Conservation (phyloP, 2,113 vertebrate species). For the Nothoprocta perdicaria region DNA sequence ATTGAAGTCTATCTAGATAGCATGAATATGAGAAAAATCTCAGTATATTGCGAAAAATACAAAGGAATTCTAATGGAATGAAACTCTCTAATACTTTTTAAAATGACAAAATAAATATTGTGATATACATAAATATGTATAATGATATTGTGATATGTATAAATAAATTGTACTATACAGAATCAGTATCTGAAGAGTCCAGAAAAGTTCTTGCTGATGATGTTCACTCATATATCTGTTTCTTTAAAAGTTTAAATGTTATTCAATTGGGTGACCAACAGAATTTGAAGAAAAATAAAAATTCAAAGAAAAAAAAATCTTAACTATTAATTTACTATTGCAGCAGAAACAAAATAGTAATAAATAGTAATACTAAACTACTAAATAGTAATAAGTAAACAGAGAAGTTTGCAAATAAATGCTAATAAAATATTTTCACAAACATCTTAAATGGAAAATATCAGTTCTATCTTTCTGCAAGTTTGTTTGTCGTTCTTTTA, state of each 20-base stretch:
- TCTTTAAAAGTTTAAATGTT: neutral
- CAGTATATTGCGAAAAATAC: neutral
- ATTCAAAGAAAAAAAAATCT: neutral
- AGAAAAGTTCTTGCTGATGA: neutral
- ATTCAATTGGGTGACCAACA: neutral
- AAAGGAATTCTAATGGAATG: neutral
- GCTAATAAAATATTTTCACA: neutral
- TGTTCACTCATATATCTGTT: neutral
- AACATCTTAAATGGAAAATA: neutral
- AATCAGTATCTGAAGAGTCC: neutral
- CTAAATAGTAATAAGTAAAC: neutral
- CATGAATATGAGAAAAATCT: neutral
- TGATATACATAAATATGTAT: too few relatives aligned
- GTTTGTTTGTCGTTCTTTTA: neutral
- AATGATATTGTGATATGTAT: too few relatives aligned
- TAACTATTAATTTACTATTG: neutral
- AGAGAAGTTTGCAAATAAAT: neutral
- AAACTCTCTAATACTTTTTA: neutral
- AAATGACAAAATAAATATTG: neutral
- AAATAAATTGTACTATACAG: neutral
- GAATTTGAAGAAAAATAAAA: neutral
- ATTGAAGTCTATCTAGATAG: neutral
- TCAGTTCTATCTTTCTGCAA: neutral
- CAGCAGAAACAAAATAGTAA: neutral
- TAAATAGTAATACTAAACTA: neutral